Conservation (phyloP, 2,888 invertebrate species). For the Ametastegia equiseti region DNA sequence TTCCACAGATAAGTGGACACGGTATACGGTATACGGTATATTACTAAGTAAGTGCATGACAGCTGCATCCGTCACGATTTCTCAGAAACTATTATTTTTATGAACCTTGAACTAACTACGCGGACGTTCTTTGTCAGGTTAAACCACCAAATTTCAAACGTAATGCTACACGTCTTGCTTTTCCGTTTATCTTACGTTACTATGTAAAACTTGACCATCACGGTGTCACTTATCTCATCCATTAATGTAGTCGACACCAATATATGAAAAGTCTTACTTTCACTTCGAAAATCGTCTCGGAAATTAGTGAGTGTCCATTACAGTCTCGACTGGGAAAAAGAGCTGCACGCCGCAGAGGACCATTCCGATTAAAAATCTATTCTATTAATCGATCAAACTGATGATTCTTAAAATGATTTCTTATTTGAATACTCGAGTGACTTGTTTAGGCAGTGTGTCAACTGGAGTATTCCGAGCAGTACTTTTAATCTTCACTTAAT, state of each 20-base stretch:
- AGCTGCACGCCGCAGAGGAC: background rate
- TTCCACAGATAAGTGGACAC: constrained; percentile 30
- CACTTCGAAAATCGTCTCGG: background rate
- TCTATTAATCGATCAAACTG: background rate
- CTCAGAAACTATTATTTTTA: constrained; percentile 25
- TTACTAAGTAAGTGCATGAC: constrained; percentile 39
- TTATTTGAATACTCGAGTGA: background rate
- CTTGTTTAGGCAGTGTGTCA: background rate
- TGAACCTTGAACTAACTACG: constrained; percentile 12
- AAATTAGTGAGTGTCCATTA: background rate
- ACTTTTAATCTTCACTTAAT: background rate
- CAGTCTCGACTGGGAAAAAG: background rate
- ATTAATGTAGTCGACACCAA: background rate
- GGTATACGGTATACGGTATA: constrained; percentile 21
- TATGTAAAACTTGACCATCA: background rate
- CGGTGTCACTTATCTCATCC: background rate
- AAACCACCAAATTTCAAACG: background rate
- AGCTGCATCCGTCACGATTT: constrained; percentile 42
- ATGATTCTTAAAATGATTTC: background rate
- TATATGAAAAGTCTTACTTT: background rate
- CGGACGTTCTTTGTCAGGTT: background rate
- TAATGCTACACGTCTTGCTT: background rate
- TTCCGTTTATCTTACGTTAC: background rate
- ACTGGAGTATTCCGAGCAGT: background rate
- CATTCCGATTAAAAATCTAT: background rate